These are phyloP conservation scores for Temnothorax nylanderi DNA, from an alignment of 1,140 invertebrate genomes.

Conservation along the genomic window DNA sequence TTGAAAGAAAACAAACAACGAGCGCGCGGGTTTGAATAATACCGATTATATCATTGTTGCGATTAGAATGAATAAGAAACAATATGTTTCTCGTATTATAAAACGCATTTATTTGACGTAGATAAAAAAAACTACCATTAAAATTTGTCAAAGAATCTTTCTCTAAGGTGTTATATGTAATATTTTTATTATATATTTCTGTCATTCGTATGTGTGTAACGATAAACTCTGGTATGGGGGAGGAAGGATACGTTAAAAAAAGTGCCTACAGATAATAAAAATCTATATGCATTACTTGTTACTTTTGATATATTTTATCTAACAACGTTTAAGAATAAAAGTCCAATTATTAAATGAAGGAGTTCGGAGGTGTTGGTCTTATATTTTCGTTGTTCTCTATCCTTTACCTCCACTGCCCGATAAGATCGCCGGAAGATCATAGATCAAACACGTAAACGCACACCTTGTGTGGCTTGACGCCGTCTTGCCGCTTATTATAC, in stretches of 20 bases:
- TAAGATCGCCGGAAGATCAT: constrained; percentile 83
- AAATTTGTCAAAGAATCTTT: background rate
- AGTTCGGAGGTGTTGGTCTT: constrained; percentile 8
- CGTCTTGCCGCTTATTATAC: constrained; percentile 84
- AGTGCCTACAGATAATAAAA: background rate
- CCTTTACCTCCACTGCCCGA: constrained; percentile 51
- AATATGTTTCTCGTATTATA: background rate
- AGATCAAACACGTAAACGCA: constrained; percentile 84
- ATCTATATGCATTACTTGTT: background rate
- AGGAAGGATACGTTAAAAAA: background rate
- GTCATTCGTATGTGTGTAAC: background rate
- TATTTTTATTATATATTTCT: background rate
- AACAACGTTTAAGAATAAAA: background rate
- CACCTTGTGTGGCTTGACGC: constrained; percentile 77
- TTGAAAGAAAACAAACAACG: constrained; percentile 38
- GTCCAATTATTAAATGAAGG: background rate
- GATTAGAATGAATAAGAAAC: constrained; percentile 9
- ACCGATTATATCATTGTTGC: constrained; percentile 42
- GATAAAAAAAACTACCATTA: background rate
- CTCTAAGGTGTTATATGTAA: background rate
- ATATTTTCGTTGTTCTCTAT: constrained; percentile 51
- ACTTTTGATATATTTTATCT: constrained; percentile 5
- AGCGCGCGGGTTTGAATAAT: background rate
- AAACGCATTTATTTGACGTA: background rate
- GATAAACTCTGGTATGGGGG: background rate